Base-by-base conservation (phyloP, 2,888 invertebrate genomes). In the Argyra leucocephala region DNA sequence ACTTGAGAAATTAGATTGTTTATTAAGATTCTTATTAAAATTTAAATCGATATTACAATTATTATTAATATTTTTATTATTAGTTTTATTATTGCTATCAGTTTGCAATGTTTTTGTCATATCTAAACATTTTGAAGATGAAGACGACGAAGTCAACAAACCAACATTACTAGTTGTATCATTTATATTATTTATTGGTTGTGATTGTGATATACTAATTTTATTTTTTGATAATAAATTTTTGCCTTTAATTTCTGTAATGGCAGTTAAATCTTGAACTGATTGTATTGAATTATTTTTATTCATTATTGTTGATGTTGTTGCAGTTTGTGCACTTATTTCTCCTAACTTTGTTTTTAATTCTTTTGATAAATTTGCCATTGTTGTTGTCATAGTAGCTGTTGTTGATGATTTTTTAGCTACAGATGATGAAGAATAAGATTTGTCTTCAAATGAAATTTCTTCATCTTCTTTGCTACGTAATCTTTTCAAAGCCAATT, bases 401-500 rank as follows among this genome's bases (percentile, higher is more conserved):
- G 66, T 58, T 9, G 69, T 75, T 3, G 74, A 74, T 0, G 75
- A 76, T 65, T 78, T 78, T 67, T 79, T 79, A 37, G 78, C 76
- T 62, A 72, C 69, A 2, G 73, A 73, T 1, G 72, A 74, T 21
- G 73, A 72, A 9, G 71, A 60, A 64, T 69, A 67, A 24, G 66
- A 64, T 66, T 69, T 72, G n/a, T 70, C 70, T 22, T 72, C 70
- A 2, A 71, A 69, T 22, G 72, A 71, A 21, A 73, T 71, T n/a
- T 73, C 72, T 64, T 79, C 78, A 62, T 76, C 75, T 57, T 78
- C 78, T 63, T 75, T 78, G 70, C 78, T 78, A 26, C 80, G 78
- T 63, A 78, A 68, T 21, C 79, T 77, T 69, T 79, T 79, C 0
- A 77, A 76, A 4, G 78, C 78, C 3, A 76, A 75, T 66, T 77